phyloP scores from a whole-genome alignment of 2,888 invertebrate genomes.

The Sylvicola cinctus region DNA sequence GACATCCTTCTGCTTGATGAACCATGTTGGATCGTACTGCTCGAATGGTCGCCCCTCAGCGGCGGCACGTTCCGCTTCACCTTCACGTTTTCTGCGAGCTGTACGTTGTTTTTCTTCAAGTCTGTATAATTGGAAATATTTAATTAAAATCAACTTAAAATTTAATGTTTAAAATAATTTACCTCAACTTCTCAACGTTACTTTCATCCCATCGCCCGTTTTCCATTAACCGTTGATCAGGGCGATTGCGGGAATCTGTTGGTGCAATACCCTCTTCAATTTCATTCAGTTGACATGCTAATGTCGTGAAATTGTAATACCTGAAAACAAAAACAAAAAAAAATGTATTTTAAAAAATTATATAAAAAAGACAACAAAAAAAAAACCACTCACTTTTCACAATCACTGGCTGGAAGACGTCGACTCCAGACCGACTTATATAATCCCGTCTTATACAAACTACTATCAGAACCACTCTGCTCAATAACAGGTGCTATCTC shows the following conservation, averaged over 20 bases:
- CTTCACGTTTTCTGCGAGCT: conserved; percentile 55
- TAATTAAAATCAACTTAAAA: neutral
- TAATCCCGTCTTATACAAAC: conserved; percentile 83
- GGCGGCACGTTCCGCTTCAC: conserved; percentile 51
- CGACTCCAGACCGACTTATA: conserved; percentile 75
- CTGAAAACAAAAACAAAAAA: conserved; percentile 10
- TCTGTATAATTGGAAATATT: conserved; percentile 15
- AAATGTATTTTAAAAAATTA: neutral
- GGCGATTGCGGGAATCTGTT: conserved; percentile 78
- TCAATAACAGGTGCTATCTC: conserved; percentile 80
- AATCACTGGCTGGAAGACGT: conserved; percentile 43
- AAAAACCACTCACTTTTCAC: conserved; percentile 33
- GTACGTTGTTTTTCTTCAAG: conserved; percentile 92
- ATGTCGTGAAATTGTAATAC: conserved; percentile 85
- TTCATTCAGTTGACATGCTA: conserved; percentile 95
- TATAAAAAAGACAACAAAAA: neutral
- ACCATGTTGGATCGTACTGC: conserved; percentile 73
- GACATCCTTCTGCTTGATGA: conserved; percentile 49
- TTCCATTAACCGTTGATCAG: conserved; percentile 97
- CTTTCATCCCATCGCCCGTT: conserved; percentile 82
- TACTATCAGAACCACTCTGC: conserved; percentile 42
- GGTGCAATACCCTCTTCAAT: conserved; percentile 80
- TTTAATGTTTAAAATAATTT: conserved; percentile 2
- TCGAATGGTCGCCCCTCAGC: conserved; percentile 42
- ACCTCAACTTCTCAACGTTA: conserved; percentile 57